Evolutionary conservation across 2,113 vertebrate genomes (phyloP), one percentile per base, ranked within the genome.

Genomic region (Nanorana parkeri): DNA sequence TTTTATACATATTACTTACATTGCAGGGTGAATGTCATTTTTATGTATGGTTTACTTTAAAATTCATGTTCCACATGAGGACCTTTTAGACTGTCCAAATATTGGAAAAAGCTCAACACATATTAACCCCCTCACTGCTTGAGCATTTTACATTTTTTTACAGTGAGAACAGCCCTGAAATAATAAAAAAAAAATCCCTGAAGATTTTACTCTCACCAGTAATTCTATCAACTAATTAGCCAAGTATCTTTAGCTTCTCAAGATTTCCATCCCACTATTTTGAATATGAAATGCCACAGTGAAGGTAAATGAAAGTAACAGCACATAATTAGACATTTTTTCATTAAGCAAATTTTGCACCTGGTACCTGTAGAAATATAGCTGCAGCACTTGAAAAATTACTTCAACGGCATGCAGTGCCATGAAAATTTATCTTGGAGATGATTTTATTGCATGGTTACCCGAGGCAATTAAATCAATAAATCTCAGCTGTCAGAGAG

Each of bases 371-470:
- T 88, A 92, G 92, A 95, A 94, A 94, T 92, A 94, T 90, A 94
- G 93, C 93, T 85, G 61, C 90, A 89, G 92, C 89, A 91, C 91
- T 94, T 95, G 95, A 96, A 96, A 95, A 95, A 96, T 96, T 92
- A 93, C 93, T 92, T 92, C 88, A 85, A 81, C 92, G 91, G 91
- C 89, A 91, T 90, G 91, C 87, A 88, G 90, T 93, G 93, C 93
- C 93, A 95, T 93, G 92, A 93, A 95, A 95, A 95, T 96, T 94
- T 96, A 96, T 96, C 95, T 95, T 95, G 90, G 93, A 94, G 92
- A 94, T 95, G 93, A 95, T 95, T 95, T 96, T 95, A 96, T 96
- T 96, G 95, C 95, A 95, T 95, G 94, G 94, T 96, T 96, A 96
- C 95, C 94, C 93, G 92, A 94, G 94, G 94, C 95, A 96, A 96